These are phyloP conservation scores for Cacoxenus indagator DNA, from an alignment of 2,888 invertebrate genomes.

Conservation along the genomic window DNA sequence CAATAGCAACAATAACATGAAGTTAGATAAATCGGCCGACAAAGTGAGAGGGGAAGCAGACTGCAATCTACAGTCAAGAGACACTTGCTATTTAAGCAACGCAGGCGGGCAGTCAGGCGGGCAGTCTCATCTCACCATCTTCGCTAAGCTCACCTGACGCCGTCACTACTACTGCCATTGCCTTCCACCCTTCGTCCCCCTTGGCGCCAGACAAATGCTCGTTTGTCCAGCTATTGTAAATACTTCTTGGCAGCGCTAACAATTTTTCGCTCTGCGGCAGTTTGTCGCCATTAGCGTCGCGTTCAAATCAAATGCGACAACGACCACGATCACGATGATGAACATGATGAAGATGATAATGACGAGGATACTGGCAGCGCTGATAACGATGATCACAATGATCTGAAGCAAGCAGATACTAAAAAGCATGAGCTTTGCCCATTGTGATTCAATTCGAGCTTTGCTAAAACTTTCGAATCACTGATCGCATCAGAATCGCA, in stretches of 20 bases:
- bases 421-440: background rate
- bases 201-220: background rate
- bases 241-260: constrained; percentile 22
- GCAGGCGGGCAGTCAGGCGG: background rate
- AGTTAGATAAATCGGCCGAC: constrained; percentile 16
- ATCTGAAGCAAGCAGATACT: background rate
- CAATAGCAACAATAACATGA: constrained; percentile 29
- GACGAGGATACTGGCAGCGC: too few species aligned
- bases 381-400: background rate
- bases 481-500: constrained; percentile 48
- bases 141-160: background rate
- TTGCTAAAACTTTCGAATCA: constrained; percentile 45
- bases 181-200: background rate
- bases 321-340: background rate
- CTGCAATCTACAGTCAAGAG: constrained; percentile 27
- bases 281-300: constrained; percentile 70
- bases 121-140: background rate
- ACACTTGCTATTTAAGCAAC: constrained; percentile 26
- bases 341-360: background rate
- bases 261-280: constrained; percentile 65
- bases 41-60: constrained; percentile 1
- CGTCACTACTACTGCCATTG: background rate
- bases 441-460: constrained; percentile 7
- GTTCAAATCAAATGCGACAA: constrained; percentile 50
- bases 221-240: background rate